Evolutionary conservation across 2,797 vertebrate genomes (phyloP).

Genomic region (Heliangelus exortis): DNA sequence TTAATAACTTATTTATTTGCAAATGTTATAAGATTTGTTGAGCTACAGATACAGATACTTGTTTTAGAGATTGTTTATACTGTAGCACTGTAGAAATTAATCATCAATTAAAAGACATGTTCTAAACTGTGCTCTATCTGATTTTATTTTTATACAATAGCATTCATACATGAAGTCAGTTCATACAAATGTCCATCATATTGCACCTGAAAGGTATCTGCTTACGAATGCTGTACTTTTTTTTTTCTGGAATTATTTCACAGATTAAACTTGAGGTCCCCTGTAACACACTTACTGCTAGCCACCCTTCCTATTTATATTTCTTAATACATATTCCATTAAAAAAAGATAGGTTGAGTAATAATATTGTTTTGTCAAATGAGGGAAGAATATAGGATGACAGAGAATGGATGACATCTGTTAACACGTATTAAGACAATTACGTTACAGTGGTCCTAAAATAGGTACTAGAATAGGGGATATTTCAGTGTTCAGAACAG

Average conservation of each 20-base stretch:
- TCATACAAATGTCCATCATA: background rate
- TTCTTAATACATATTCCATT: background rate
- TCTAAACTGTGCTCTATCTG: constrained; percentile 21
- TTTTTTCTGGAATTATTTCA: background rate
- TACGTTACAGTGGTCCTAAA: background rate
- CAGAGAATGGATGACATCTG: background rate
- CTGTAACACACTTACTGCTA: background rate
- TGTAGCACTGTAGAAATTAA: constrained; percentile 37
- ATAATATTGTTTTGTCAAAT: background rate
- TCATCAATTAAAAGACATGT: constrained; percentile 33
- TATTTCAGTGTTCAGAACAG: background rate
- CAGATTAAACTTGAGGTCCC: background rate
- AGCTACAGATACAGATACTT: background rate
- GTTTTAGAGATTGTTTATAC: constrained; percentile 10
- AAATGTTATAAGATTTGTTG: background rate
- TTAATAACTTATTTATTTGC: constrained; percentile 45
- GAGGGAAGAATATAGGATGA: background rate
- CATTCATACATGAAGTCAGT: too few species aligned
- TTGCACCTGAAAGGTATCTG: background rate
- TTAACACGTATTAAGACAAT: background rate
- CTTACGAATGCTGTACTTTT: background rate
- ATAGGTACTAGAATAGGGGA: background rate
- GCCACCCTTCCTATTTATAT: background rate
- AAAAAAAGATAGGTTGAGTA: background rate
- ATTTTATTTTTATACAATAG: background rate